A percentile compares a stretch with the other conserved stretches of the same genome.
These are phyloP conservation scores for Pogonus chalceus DNA, from an alignment of 1,140 invertebrate species.

Conservation along the genomic window DNA sequence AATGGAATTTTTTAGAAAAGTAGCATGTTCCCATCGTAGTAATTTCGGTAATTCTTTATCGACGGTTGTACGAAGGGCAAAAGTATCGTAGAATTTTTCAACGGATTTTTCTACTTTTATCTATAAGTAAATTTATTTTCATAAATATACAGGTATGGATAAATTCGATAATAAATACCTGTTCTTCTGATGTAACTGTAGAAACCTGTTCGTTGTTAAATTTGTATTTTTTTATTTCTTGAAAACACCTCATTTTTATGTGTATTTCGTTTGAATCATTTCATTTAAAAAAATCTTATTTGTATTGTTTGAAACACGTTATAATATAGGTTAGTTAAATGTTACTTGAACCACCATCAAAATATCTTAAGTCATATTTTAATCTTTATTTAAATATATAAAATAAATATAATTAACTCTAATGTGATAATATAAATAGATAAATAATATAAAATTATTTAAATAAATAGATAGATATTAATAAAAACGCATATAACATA, in stretches of 20 bases:
- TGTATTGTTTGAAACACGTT: background rate
- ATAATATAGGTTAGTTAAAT: no score
- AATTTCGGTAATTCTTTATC: constrained; percentile 51
- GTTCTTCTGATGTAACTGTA: constrained; percentile 45
- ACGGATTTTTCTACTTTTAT: constrained; percentile 54
- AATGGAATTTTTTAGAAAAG: constrained; percentile 61
- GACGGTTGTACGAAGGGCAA: constrained; percentile 41
- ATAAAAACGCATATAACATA: no score
- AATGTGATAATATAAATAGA: no score
- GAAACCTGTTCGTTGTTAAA: constrained; percentile 39
- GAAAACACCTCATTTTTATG: constrained; percentile 1
- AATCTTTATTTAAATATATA: no score
- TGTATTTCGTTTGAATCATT: background rate
- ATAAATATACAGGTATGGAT: constrained; percentile 8
- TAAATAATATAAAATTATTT: no score
- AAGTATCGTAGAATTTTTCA: constrained; percentile 50
- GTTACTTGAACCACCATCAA: no score
- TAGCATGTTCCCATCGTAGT: constrained; percentile 50
- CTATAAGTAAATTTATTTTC: constrained; percentile 46
- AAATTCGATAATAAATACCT: constrained; percentile 33
- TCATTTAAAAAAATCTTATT: background rate
- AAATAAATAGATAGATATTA: no score
- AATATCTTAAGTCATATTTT: no score
- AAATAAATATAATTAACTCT: no score
- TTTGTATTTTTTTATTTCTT: constrained; percentile 16